These are phyloP conservation scores for Pammene fasciana DNA, from an alignment of 2,888 invertebrate species.

Conservation along the genomic window DNA sequence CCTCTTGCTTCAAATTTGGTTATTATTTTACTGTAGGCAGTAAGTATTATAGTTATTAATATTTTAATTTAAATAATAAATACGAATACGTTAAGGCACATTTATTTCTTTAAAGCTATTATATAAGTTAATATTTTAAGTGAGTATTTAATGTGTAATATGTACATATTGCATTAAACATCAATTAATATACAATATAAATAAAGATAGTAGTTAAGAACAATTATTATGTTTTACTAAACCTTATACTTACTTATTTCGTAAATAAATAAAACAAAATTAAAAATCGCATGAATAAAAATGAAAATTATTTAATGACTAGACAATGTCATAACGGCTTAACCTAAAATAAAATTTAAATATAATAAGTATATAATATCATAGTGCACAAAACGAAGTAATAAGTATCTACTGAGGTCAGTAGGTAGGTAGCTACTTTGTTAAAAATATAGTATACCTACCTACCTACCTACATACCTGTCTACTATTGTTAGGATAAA, in stretches of 20 bases:
- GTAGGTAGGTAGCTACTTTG: no score
- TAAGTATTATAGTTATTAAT: conserved; percentile 16
- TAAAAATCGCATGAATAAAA: background rate
- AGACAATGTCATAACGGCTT: conserved; percentile 18
- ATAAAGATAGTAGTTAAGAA: conserved; percentile 35
- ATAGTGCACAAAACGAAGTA: no score
- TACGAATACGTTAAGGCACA: conserved; percentile 37
- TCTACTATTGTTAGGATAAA: no score
- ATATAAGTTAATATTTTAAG: conserved; percentile 2
- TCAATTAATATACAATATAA: conserved; percentile 41
- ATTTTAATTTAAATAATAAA: conserved; percentile 16
- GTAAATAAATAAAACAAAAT: background rate
- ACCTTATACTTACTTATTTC: background rate
- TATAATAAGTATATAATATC: background rate
- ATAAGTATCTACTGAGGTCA: no score
- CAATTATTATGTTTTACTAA: conserved; percentile 19
- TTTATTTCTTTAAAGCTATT: conserved; percentile 14
- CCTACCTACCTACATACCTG: no score
- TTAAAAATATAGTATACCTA: no score
- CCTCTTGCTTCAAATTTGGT: conserved; percentile 44
- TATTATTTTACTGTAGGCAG: conserved; percentile 1
- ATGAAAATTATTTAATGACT: conserved; percentile 33
- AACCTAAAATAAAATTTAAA: background rate
- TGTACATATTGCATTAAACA: conserved; percentile 60
- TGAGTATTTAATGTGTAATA: conserved; percentile 49